A percentile compares a stretch with the other conserved stretches of the same genome.
These are phyloP conservation scores for Climacteris rufus DNA, from an alignment of 2,113 vertebrate species.

Conservation along the genomic window DNA sequence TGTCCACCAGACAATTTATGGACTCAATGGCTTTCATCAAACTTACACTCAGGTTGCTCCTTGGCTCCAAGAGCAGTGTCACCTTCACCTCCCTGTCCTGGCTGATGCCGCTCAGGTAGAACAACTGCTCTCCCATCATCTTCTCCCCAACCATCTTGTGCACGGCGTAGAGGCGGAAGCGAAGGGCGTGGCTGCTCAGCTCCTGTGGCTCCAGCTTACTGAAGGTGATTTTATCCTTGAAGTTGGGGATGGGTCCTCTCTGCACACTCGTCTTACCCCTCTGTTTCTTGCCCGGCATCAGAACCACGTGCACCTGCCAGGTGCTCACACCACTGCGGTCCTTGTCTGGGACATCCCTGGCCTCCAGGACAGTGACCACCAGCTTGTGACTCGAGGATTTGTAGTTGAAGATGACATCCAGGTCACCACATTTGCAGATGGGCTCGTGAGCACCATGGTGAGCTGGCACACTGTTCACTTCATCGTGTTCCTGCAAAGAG, in stretches of 20 bases:
- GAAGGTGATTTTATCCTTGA: constrained; percentile 89
- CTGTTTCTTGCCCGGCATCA: constrained; percentile 91
- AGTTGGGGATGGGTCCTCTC: constrained; percentile 80
- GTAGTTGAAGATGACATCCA: constrained; percentile 84
- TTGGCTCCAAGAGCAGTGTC: constrained; percentile 86
- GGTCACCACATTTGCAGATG: constrained; percentile 88
- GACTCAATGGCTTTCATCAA: background rate
- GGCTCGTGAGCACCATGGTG: constrained; percentile 52
- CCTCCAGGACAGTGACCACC: constrained; percentile 78
- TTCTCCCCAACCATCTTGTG: constrained; percentile 83
- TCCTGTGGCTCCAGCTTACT: constrained; percentile 80
- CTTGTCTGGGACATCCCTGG: constrained; percentile 87
- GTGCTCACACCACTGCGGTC: constrained; percentile 85
- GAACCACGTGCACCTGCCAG: constrained; percentile 91
- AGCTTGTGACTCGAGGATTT: constrained; percentile 80
- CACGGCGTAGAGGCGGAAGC: constrained; percentile 91
- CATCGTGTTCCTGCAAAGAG: constrained; percentile 69
- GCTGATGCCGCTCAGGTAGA: constrained; percentile 76
- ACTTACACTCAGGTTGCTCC: constrained; percentile 89
- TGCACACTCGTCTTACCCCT: constrained; percentile 84
- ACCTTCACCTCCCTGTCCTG: constrained; percentile 73
- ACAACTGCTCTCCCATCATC: constrained; percentile 94
- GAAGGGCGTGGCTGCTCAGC: constrained; percentile 74
- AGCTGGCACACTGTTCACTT: constrained; percentile 17
- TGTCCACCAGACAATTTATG: background rate